Base-by-base conservation (phyloP, 2,888 invertebrate species). In the Dicranocentrus wangi region DNA sequence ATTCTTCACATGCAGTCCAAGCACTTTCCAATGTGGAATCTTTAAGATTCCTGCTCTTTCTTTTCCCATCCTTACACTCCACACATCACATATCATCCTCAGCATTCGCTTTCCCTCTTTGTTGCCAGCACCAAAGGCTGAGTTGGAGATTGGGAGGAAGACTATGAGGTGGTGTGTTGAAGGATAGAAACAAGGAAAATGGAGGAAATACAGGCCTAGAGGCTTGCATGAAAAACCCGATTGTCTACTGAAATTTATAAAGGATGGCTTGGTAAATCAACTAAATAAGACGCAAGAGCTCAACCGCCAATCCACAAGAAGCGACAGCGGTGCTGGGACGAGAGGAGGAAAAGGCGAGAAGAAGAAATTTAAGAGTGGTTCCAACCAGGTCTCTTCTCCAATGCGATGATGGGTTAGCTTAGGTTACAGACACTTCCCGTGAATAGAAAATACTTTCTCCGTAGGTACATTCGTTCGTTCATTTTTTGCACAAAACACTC, bases 171-270 rank as follows among this genome's bases (percentile, higher is more conserved):
- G 15, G 47, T 10, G n/a, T 19, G 15, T 21, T 51, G 61, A 28
- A 42, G 47, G 28, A 39, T 32, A 42, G 58, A 39, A 65, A 53
- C 43, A 27, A 53, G 21, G 51, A 25, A 70, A 63, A 23, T 42
- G 66, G 60, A 76, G 58, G 75, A 66, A 76, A 66, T 75, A 32
- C 63, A 53, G 42, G 75, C 66, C 75, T 43, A 7, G 43, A 43
- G 75, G 75, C 75, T 63, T 72, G 39, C 72, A 63, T 72, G 72
- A 32, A 60, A n/a, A 72, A 72, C 72, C 53, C 63, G 72, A 72
- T 72, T 72, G 72, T 72, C 72, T 72, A 60, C 71, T 21, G 17
- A 55, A 69, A 32, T 53, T 15, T 68, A 47, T 51, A 68, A 39
- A 68, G 32, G 61, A 60, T 61, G 60, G 61, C 42, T 43, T 71